Evolutionary conservation across 2,888 invertebrate genomes (phyloP).

Genomic region (Linnaemya vulpina): DNA sequence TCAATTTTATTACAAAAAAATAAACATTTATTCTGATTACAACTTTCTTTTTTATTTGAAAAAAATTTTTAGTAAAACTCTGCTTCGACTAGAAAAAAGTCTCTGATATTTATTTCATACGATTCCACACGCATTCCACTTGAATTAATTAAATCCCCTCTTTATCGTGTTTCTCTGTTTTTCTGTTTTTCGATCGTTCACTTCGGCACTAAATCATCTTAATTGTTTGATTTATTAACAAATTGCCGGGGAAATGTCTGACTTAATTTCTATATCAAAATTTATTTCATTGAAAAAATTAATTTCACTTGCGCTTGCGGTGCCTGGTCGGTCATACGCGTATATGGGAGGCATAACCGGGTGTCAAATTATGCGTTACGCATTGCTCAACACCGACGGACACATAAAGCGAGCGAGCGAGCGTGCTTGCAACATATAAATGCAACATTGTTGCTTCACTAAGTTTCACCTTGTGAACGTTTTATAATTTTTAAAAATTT

Average conservation of each 20-base stretch:
- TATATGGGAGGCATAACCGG: conserved; percentile 35
- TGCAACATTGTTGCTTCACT: conserved; percentile 56
- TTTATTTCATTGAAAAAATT: not conserved
- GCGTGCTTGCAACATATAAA: conserved; percentile 39
- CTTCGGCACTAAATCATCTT: not conserved
- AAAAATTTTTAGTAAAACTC: not conserved
- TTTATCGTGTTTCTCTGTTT: too few relatives aligned
- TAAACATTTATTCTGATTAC: too few relatives aligned
- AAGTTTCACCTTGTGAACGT: conserved; percentile 55
- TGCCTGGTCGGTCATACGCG: not conserved
- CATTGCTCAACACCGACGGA: conserved; percentile 62
- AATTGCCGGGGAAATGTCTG: not conserved
- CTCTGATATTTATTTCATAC: too few relatives aligned
- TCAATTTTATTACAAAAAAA: too few relatives aligned
- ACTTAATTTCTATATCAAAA: not conserved
- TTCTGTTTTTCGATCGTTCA: too few relatives aligned
- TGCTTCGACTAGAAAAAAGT: too few relatives aligned
- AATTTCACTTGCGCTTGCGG: not conserved
- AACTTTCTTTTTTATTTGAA: not conserved
- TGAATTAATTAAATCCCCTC: too few relatives aligned
- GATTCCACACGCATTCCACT: too few relatives aligned
- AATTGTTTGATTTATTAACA: not conserved
- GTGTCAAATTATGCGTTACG: conserved; percentile 68
- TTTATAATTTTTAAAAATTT: conserved; percentile 35
- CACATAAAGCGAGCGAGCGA: too few relatives aligned